Evolutionary conservation across 2,888 invertebrate genomes (phyloP).

Genomic region (Aradus depressus): DNA sequence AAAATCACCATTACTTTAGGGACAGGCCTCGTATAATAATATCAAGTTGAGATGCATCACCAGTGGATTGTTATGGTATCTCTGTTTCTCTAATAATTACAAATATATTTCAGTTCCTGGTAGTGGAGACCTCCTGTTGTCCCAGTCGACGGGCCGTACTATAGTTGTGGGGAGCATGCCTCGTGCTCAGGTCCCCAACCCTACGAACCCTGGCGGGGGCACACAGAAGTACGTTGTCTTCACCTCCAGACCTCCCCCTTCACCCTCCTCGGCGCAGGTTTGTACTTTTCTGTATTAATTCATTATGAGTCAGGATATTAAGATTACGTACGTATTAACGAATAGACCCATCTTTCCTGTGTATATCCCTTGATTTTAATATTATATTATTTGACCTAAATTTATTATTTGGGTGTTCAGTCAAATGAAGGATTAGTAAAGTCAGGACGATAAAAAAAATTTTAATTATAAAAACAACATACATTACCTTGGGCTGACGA

Average conservation of each 20-base stretch:
- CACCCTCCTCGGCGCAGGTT: slow-evolving; percentile 28
- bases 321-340: too few relatives aligned
- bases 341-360: too few relatives aligned
- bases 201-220: not conserved
- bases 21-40: too few relatives aligned
- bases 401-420: too few relatives aligned
- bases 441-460: too few relatives aligned
- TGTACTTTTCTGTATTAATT: slow-evolving; percentile 2
- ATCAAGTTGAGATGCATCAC: too few relatives aligned
- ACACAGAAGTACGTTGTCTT: slow-evolving; percentile 43
- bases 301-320: not conserved
- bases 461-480: too few relatives aligned
- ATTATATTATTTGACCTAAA: too few relatives aligned
- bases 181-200: slow-evolving; percentile 13
- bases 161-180: slow-evolving; percentile 40
- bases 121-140: slow-evolving; percentile 13
- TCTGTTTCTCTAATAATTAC: not conserved
- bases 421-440: too few relatives aligned
- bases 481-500: too few relatives aligned
- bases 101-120: not conserved
- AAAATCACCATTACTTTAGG: too few relatives aligned
- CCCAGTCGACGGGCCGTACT: slow-evolving; percentile 8
- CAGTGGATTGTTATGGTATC: not conserved
- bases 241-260: slow-evolving; percentile 37
- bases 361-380: too few relatives aligned